Base-by-base conservation (phyloP, 2,113 vertebrate genomes). In the Bolborhynchus lineola region DNA sequence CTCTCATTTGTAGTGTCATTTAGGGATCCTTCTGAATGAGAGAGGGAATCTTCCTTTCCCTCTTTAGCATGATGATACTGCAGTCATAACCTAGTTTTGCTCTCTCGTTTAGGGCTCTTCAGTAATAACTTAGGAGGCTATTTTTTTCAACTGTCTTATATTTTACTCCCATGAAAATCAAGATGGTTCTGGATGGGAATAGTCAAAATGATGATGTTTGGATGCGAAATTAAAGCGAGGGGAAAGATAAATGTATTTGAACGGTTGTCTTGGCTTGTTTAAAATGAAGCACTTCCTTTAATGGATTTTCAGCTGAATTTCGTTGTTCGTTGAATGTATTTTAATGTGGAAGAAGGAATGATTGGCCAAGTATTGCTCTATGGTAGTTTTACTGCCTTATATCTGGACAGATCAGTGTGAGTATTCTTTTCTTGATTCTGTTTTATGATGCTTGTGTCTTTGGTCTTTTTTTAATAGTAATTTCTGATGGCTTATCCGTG, bases 401-500 rank as follows among this genome's bases (percentile, higher is more conserved):
- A 74, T 53, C 53, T 81, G 35, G 92, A 52, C n/a, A 77, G 37
- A 25, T 86, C 50, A 13, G 24, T 17, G 24, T 84, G 64, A 24
- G 33, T 75, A 31, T 84, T 86, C 49, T 87, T 16, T 92, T 67
- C 39, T 55, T 37, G 28, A 53, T 86, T 80, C 53, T 2, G 3
- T 86, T 95, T 92, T 64, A 71, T 71, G 76, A 95, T 82, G 33
- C 44, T 84, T 64, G 35, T 75, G 25, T 83, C 50, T 70, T 62
- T 75, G 21, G 15, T 42, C 2, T 57, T 42, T 37, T 50, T 17
- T 29, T 50, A 60, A 19, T 60, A 99, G 99, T 99, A 82, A 98
- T 99, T 93, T 94, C 98, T 0, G 98, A 99, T 20, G 99, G 98
- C 26, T 98, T 99, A 79, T 97, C 53, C 1, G 98, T 99, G 63